Evolutionary conservation across 1,140 invertebrate species (phyloP).

Genomic region (Ceratoteleas bidentatus): DNA sequence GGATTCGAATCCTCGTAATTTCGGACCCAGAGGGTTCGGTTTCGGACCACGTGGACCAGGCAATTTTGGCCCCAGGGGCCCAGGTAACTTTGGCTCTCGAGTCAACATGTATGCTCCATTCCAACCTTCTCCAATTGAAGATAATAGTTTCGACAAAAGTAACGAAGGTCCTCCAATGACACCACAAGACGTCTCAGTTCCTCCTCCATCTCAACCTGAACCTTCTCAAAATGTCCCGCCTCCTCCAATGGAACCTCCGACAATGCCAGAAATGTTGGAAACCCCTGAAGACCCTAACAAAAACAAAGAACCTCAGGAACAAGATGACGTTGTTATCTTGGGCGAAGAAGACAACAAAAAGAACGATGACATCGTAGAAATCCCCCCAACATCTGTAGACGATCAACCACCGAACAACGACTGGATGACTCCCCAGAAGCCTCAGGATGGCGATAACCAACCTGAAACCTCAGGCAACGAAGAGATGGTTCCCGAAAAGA

Average conservation of each 20-base stretch:
- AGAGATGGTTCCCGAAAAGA: constrained; percentile 40
- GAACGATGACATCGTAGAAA: constrained; percentile 28
- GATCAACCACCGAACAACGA: constrained; percentile 61
- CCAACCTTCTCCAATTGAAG: constrained; percentile 1
- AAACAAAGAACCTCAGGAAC: background rate
- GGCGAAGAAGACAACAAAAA: background rate
- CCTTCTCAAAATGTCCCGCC: constrained; percentile 4
- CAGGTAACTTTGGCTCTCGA: constrained; percentile 25
- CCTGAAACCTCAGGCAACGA: constrained; percentile 3
- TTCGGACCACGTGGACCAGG: constrained; percentile 52
- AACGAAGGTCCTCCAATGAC: background rate
- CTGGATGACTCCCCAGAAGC: constrained; percentile 67
- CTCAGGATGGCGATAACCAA: constrained; percentile 39
- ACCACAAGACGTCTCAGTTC: background rate
- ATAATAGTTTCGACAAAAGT: constrained; percentile 1
- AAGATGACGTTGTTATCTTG: constrained; percentile 14
- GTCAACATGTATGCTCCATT: constrained; percentile 10
- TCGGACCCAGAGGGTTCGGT: constrained; percentile 15
- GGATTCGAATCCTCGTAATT: constrained; percentile 16
- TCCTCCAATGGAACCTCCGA: constrained; percentile 33
- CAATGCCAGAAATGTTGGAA: constrained; percentile 32
- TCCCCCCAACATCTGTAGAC: background rate
- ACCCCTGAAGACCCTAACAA: background rate
- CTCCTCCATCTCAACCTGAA: background rate
- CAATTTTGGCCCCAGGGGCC: constrained; percentile 29